A percentile compares a stretch with the other conserved stretches of the same genome.
phyloP scores from a whole-genome alignment of 2,113 vertebrate genomes.

The Neofelis nebulosa region DNA sequence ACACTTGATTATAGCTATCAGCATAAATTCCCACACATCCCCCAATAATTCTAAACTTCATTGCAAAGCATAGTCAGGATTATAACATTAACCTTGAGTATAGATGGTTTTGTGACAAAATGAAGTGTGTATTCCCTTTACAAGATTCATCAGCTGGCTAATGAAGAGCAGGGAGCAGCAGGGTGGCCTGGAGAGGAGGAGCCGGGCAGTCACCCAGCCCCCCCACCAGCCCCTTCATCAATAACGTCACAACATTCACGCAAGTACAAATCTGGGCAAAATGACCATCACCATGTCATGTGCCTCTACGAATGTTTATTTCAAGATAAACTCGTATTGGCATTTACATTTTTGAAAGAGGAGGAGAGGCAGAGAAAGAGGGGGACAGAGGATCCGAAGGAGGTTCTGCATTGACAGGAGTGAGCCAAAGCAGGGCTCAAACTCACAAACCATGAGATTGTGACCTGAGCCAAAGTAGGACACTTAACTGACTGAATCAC shows the following conservation, averaged over 20 bases:
- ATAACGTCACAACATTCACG: not conserved
- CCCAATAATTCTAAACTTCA: not conserved
- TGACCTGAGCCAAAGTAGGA: too few relatives aligned
- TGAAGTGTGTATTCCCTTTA: not conserved
- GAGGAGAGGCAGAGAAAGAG: too few relatives aligned
- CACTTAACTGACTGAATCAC: too few relatives aligned
- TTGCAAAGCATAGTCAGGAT: not conserved
- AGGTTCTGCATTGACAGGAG: too few relatives aligned
- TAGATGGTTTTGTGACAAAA: not conserved
- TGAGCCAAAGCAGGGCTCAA: too few relatives aligned
- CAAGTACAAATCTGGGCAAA: not conserved
- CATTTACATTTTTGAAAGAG: not conserved
- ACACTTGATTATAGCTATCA: not conserved
- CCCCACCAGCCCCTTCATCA: not conserved
- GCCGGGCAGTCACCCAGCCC: too few relatives aligned
- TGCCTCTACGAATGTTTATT: not conserved
- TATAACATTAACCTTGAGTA: not conserved
- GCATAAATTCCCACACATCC: not conserved
- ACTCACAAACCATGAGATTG: too few relatives aligned
- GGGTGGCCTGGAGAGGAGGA: not conserved
- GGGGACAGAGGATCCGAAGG: too few relatives aligned
- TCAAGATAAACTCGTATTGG: not conserved
- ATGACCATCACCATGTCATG: not conserved
- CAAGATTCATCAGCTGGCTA: not conserved
- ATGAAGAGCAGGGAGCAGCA: not conserved